Evolutionary conservation across 2,797 vertebrate species (phyloP), one percentile per base, ranked within the genome.

Genomic region (Mormyrops attenuatus): DNA sequence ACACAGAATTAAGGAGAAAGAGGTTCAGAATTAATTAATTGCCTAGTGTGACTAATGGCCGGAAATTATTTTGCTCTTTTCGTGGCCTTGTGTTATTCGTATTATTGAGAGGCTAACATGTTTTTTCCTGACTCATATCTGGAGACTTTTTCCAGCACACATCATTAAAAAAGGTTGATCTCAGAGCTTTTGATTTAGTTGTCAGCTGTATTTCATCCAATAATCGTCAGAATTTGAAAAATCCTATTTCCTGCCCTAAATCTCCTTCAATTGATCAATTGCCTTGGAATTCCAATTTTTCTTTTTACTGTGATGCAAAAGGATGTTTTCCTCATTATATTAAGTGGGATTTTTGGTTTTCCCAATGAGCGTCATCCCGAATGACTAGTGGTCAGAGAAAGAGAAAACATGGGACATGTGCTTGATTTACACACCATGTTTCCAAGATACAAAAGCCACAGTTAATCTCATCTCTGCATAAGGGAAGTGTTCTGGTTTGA

Each of bases 51-150:
- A 96, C 92, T 92, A 94, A 95, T 95, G 94, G 94, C 92, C 91
- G 90, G 89, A 91, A 90, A 89, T 84, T 90, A 93, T 87, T 91
- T 94, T 92, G 92, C 93, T 94, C 94, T 92, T 94, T 82, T 93
- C 94, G 93, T 95, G 95, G 95, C 94, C 94, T 63, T 17, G 13
- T 52, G 95, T 95, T 94, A 91, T 91, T 89, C 41, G 90, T 89
- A 93, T 95, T 95, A 96, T 95, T 94, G 95, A 96, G 95, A 92
- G 89, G 92, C 49, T 92, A 88, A 88, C 91, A 87, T 57, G 17
- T 93, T 92, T 90, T 20, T 91, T 66, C 90, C 90, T 88, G 80
- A 91, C 91, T 91, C 89, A 88, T 89, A 91, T 91, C 88, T 91
- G 90, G 89, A 90, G 82, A 49, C 7, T 90, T 73, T 60, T 88